phyloP scores from a whole-genome alignment of 2,797 vertebrate species.

The Xiphophorus birchmanni region DNA sequence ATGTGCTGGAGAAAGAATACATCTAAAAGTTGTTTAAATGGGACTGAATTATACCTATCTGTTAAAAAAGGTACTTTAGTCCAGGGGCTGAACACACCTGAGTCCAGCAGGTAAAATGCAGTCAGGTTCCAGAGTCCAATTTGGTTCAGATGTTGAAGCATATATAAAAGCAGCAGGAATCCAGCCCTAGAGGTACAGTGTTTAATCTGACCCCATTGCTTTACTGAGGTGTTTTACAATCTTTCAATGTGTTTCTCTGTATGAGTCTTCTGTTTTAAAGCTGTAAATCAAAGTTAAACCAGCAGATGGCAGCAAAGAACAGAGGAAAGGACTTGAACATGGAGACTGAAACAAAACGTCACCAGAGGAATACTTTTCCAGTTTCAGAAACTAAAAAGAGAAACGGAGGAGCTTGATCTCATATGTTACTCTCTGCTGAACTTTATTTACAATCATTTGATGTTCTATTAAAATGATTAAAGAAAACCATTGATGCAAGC shows the following conservation, averaged over 20 bases:
- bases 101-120: background rate
- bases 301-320: conserved; percentile 14
- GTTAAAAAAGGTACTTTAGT: background rate
- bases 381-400: background rate
- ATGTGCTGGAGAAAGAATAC: background rate
- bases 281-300: background rate
- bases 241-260: background rate
- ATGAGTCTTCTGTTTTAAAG: background rate
- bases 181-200: background rate
- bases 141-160: background rate
- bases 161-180: background rate
- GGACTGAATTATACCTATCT: too few species aligned
- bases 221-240: background rate
- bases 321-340: background rate
- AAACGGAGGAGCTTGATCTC: background rate
- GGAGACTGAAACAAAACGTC: too few species aligned
- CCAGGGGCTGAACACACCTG: background rate
- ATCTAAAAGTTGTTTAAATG: too few species aligned
- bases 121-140: background rate
- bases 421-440: background rate
- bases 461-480: background rate
- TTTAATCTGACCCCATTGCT: background rate
- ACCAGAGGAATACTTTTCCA: background rate
- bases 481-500: background rate
- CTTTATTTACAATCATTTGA: background rate